Evolutionary conservation across 2,888 invertebrate species (phyloP).

Genomic region (Xylota segnis): DNA sequence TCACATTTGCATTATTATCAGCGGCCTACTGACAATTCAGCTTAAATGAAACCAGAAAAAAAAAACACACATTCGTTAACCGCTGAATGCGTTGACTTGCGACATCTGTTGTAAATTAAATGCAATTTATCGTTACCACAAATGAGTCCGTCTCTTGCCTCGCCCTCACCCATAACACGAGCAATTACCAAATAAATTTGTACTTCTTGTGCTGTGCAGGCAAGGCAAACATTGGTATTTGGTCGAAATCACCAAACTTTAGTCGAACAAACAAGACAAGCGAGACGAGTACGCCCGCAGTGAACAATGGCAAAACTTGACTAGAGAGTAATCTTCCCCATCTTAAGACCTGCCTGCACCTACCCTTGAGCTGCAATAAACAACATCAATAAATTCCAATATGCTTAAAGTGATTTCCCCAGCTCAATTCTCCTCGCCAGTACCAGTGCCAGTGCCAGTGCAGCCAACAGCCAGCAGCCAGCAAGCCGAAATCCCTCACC

Average conservation of each 20-base stretch:
- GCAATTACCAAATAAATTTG: slow-evolving; percentile 55
- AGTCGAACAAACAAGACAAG: slow-evolving; percentile 50
- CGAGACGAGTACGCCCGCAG: slow-evolving; percentile 7
- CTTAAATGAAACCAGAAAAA: slow-evolving; percentile 43
- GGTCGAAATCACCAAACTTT: slow-evolving; percentile 60
- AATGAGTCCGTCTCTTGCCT: slow-evolving; percentile 16
- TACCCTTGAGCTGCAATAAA: slow-evolving; percentile 45
- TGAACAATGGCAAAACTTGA: slow-evolving; percentile 47
- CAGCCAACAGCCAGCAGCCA: background rate
- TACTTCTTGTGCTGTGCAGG: slow-evolving; percentile 16
- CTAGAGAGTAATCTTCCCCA: slow-evolving; percentile 21
- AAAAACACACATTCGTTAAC: slow-evolving; percentile 43
- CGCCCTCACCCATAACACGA: background rate
- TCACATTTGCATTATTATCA: slow-evolving; percentile 55
- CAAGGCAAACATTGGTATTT: slow-evolving; percentile 23
- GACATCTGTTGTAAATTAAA: slow-evolving; percentile 57
- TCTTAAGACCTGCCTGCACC: slow-evolving; percentile 8
- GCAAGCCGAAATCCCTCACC: background rate
- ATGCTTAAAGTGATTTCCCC: slow-evolving; percentile 72
- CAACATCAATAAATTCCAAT: slow-evolving; percentile 75
- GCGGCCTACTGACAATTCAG: slow-evolving; percentile 41
- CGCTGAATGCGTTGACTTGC: slow-evolving; percentile 52
- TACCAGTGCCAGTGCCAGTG: slow-evolving; percentile 26
- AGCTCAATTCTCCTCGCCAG: slow-evolving; percentile 45
- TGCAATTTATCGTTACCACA: slow-evolving; percentile 45